These are phyloP conservation scores for Heliconius hewitsoni DNA, from an alignment of 1,140 invertebrate species.

Conservation along the genomic window DNA sequence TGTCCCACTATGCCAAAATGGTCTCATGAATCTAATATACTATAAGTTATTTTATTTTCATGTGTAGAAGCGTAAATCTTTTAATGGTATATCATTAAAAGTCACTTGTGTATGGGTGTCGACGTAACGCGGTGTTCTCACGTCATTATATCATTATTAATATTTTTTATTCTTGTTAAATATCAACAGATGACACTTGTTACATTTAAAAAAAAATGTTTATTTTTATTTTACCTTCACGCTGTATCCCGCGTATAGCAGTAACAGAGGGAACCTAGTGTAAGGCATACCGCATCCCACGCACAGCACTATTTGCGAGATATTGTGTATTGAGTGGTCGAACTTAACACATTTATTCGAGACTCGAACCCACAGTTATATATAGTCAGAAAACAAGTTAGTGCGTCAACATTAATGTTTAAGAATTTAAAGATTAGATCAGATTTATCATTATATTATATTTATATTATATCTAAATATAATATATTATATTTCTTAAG, in stretches of 20 bases:
- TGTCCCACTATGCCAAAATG: too few species aligned
- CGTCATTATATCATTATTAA: conserved; percentile 40
- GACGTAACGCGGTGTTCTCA: conserved; percentile 31
- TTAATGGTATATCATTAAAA: conserved; percentile 32
- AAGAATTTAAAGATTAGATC: too few species aligned
- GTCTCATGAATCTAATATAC: not conserved
- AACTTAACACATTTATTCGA: too few species aligned
- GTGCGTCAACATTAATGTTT: too few species aligned
- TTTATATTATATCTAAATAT: too few species aligned
- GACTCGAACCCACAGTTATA: too few species aligned
- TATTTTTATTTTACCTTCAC: not conserved
- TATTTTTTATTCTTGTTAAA: conserved; percentile 3
- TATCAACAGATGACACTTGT: not conserved
- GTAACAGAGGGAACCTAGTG: not conserved
- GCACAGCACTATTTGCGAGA: too few species aligned
- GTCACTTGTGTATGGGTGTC: conserved; percentile 30
- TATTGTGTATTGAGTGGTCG: too few species aligned
- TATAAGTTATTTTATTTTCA: not conserved
- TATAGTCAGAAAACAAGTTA: too few species aligned
- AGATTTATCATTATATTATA: too few species aligned
- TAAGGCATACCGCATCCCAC: too few species aligned
- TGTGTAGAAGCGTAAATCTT: conserved; percentile 10
- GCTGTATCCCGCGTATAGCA: not conserved
- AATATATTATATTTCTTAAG: too few species aligned
- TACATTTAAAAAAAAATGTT: not conserved